These are phyloP conservation scores for Gerris lacustris DNA, from an alignment of 2,888 invertebrate genomes.

Conservation along the genomic window DNA sequence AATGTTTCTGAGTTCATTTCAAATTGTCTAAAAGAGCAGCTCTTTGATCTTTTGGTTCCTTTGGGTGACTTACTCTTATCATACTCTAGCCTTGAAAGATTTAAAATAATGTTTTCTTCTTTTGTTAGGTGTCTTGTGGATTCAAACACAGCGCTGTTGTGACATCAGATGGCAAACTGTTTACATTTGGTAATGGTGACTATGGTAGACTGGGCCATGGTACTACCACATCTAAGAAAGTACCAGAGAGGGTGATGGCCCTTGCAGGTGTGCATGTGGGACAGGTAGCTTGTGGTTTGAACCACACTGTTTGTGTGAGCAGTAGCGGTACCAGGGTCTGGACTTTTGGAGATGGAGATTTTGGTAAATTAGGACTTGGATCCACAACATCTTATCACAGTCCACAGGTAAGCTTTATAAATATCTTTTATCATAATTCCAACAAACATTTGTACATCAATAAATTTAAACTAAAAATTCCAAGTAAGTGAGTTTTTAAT, in stretches of 20 bases:
- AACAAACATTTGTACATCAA: too few species aligned
- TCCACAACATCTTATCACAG: constrained; percentile 39
- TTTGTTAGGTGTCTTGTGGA: constrained; percentile 44
- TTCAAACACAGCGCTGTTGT: constrained; percentile 54
- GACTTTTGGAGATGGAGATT: constrained; percentile 54
- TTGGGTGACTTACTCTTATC: too few species aligned
- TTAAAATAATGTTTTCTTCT: too few species aligned
- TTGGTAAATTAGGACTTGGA: constrained; percentile 47
- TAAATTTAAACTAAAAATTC: too few species aligned
- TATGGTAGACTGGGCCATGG: constrained; percentile 49
- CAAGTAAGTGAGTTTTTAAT: too few species aligned
- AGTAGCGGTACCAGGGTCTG: constrained; percentile 47
- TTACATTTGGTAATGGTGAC: constrained; percentile 53
- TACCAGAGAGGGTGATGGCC: constrained; percentile 45
- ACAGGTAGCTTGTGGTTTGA: constrained; percentile 48
- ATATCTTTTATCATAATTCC: not conserved
- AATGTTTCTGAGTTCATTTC: not conserved
- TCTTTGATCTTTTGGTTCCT: too few species aligned
- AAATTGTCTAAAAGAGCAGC: too few species aligned
- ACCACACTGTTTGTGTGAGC: constrained; percentile 50
- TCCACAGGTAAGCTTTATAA: constrained; percentile 36
- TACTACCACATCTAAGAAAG: constrained; percentile 47
- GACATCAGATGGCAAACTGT: constrained; percentile 49
- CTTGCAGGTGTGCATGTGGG: constrained; percentile 26
- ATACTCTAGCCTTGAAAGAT: too few species aligned